phyloP scores from a whole-genome alignment of 2,888 invertebrate species.

The Protodeltote pygarga region DNA sequence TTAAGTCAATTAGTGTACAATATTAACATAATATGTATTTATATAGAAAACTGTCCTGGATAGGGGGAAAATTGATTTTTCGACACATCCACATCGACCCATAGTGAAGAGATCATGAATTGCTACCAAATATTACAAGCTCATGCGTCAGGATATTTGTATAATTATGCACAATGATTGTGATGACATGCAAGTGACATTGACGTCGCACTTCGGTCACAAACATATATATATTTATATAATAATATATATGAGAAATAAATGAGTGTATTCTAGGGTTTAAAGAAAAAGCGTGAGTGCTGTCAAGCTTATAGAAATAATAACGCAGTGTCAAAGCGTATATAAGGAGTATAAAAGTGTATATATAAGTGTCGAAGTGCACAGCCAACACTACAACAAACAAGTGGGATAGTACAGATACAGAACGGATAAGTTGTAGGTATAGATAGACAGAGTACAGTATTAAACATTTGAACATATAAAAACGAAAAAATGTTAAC shows the following conservation, averaged over 20 bases:
- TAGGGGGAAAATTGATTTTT: slow-evolving; percentile 19
- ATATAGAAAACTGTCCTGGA: no score
- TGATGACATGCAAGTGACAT: slow-evolving; percentile 68
- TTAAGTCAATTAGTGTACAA: slow-evolving; percentile 42
- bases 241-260: not conserved
- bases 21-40: slow-evolving; percentile 22
- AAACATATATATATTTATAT: no score
- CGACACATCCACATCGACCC: slow-evolving; percentile 36
- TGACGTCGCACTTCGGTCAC: slow-evolving; percentile 62
- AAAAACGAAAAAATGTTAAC: slow-evolving; percentile 72
- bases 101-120: slow-evolving; percentile 34
- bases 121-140: slow-evolving; percentile 47
- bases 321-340: slow-evolving; percentile 18
- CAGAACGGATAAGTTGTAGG: slow-evolving; percentile 72
- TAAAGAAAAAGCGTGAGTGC: slow-evolving; percentile 23
- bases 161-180: slow-evolving; percentile 62
- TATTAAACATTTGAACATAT: slow-evolving; percentile 71
- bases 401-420: slow-evolving; percentile 59
- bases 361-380: slow-evolving; percentile 57
- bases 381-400: slow-evolving; percentile 71
- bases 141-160: slow-evolving; percentile 74
- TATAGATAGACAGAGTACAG: slow-evolving; percentile 79
- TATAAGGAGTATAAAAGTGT: slow-evolving; percentile 32
- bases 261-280: slow-evolving; percentile 14
- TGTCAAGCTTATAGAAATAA: slow-evolving; percentile 18